Percentiles rank a stretch among this genome's conserved stretches.
These are phyloP conservation scores for Phoebastria nigripes DNA, from an alignment of 2,797 vertebrate genomes.

Conservation along the genomic window DNA sequence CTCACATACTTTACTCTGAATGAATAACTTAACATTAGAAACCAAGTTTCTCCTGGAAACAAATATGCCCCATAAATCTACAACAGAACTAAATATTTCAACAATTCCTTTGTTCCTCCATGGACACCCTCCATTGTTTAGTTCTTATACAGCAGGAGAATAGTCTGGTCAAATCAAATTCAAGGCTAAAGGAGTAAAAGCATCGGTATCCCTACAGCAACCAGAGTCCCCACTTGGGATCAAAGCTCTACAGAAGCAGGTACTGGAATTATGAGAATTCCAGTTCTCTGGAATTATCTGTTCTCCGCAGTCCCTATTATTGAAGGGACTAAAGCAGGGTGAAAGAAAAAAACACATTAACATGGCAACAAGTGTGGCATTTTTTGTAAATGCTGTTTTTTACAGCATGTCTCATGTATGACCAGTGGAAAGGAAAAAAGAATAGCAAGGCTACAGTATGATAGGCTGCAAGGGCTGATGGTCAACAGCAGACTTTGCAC, in stretches of 20 bases:
- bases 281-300: background rate
- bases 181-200: background rate
- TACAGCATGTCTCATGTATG: background rate
- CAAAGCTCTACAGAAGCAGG: background rate
- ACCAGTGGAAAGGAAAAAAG: background rate
- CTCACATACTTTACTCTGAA: background rate
- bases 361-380: background rate
- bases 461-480: background rate
- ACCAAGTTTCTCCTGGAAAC: background rate
- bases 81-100: background rate
- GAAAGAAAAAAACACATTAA: background rate
- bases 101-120: background rate
- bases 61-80: background rate
- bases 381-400: background rate
- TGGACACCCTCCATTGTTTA: background rate
- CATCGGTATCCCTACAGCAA: background rate
- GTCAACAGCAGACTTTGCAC: background rate
- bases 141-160: background rate
- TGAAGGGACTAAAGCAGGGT: background rate
- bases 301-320: background rate
- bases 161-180: background rate
- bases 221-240: background rate
- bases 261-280: background rate
- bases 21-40: background rate
- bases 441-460: background rate